Percentiles rank a stretch among this genome's conserved stretches.
These are phyloP conservation scores for Sphinx pinastri DNA, from an alignment of 2,888 invertebrate species.

Conservation along the genomic window DNA sequence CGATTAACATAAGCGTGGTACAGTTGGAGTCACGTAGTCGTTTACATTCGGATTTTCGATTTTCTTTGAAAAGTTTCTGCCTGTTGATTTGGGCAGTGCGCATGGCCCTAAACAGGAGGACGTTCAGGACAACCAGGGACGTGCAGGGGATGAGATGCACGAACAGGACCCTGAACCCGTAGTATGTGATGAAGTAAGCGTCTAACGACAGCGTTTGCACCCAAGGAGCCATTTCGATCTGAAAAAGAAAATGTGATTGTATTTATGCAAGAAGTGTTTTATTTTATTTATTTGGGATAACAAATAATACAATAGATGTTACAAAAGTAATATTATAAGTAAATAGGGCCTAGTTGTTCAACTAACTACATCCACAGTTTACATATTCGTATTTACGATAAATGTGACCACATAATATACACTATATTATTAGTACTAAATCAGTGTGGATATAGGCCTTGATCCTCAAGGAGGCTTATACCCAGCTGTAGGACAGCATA, in stretches of 20 bases:
- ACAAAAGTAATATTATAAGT: no score
- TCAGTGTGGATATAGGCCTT: no score
- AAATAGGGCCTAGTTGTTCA: no score
- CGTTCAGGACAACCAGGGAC: slow-evolving; percentile 93
- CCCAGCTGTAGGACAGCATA: no score
- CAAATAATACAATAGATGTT: no score
- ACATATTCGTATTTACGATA: no score
- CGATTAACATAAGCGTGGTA: slow-evolving; percentile 94
- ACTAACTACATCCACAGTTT: no score
- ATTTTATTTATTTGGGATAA: no score
- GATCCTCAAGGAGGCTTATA: no score
- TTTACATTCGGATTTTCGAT: slow-evolving; percentile 91
- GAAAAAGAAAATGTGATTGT: slow-evolving; percentile 43
- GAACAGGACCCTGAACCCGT: slow-evolving; percentile 93
- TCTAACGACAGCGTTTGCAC: slow-evolving; percentile 87
- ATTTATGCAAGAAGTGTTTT: no score
- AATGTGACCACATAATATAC: no score
- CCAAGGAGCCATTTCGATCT: slow-evolving; percentile 87
- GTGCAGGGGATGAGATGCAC: slow-evolving; percentile 97
- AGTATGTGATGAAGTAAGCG: slow-evolving; percentile 92
- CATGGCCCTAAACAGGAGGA: slow-evolving; percentile 93
- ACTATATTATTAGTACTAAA: no score
- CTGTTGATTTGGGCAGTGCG: slow-evolving; percentile 91
- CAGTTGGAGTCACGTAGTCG: slow-evolving; percentile 91
- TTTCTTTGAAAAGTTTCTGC: slow-evolving; percentile 89